Conservation (phyloP, 2,797 vertebrate genomes). For the Eidolon dupreanum region DNA sequence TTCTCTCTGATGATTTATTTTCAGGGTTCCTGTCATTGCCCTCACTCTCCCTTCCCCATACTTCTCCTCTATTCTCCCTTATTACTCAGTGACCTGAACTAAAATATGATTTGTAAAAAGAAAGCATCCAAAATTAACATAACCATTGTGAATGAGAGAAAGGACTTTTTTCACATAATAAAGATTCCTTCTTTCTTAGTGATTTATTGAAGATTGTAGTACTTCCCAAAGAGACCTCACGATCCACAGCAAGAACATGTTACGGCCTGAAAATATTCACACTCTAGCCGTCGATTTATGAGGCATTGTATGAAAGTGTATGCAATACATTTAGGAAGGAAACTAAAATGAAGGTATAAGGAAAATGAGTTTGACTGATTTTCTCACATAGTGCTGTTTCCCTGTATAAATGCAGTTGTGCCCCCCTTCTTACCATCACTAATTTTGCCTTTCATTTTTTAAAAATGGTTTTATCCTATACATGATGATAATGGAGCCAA, state of each 20-base stretch:
- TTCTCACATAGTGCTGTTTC: slow-evolving; percentile 3
- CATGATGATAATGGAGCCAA: background rate
- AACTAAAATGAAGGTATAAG: slow-evolving; percentile 85
- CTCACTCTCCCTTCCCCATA: fast-evolving
- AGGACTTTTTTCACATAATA: background rate
- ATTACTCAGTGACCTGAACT: background rate
- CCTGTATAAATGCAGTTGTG: background rate
- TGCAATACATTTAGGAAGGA: slow-evolving; percentile 82
- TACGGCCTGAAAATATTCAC: slow-evolving; percentile 76
- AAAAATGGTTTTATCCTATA: background rate
- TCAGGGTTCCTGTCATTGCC: background rate
- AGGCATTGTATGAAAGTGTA: slow-evolving; percentile 74
- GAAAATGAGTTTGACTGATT: slow-evolving; percentile 83
- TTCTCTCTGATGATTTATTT: background rate
- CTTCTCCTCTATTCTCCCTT: background rate
- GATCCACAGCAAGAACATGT: slow-evolving; percentile 77
- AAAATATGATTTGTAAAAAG: background rate
- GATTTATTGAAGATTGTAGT: slow-evolving; percentile 80
- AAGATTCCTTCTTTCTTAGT: slow-evolving; percentile 52
- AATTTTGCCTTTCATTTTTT: background rate
- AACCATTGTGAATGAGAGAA: background rate
- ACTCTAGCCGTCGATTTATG: slow-evolving; percentile 78
- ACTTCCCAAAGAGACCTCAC: slow-evolving; percentile 38
- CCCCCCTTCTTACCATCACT: background rate
- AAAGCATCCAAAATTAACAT: background rate